A percentile compares a stretch with the other conserved stretches of the same genome.
Evolutionary conservation across 2,797 vertebrate genomes (phyloP).

Genomic region (Philypnodon macrostomus): DNA sequence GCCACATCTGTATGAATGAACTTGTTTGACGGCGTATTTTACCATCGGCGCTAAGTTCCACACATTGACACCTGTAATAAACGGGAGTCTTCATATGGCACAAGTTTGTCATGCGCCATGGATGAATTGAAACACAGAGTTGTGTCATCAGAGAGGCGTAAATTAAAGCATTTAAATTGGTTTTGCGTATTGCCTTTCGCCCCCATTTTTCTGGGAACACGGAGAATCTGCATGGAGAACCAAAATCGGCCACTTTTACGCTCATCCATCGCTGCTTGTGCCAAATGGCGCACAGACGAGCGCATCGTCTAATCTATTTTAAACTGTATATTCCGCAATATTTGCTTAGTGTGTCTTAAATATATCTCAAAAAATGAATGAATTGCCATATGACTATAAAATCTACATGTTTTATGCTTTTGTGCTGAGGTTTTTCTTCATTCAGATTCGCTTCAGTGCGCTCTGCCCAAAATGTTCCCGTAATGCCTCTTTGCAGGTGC

Average conservation of each 20-base stretch:
- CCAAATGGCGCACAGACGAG: slow-evolving; percentile 19
- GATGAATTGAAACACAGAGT: not conserved
- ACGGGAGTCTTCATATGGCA: not conserved
- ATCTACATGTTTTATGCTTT: not conserved
- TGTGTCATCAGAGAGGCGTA: not conserved
- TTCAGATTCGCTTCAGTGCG: slow-evolving; percentile 11
- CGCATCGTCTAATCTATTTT: not conserved
- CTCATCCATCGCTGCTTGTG: slow-evolving; percentile 19
- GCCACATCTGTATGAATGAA: too few relatives aligned
- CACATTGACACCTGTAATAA: slow-evolving; percentile 8
- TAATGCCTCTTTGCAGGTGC: too few relatives aligned
- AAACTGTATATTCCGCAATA: not conserved
- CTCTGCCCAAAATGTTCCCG: slow-evolving; percentile 19
- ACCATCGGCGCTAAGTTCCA: too few relatives aligned
- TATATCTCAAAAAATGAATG: too few relatives aligned
- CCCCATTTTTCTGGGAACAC: not conserved
- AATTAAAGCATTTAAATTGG: slow-evolving; percentile 2
- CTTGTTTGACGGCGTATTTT: slow-evolving; percentile 6
- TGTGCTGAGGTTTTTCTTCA: not conserved
- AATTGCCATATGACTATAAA: not conserved
- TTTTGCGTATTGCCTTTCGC: not conserved
- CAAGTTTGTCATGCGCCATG: not conserved
- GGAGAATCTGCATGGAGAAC: slow-evolving; percentile 7
- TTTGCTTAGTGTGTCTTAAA: not conserved
- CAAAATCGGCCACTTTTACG: slow-evolving; percentile 12